phyloP scores from a whole-genome alignment of 2,113 vertebrate genomes.

The Hipposideros armiger region DNA sequence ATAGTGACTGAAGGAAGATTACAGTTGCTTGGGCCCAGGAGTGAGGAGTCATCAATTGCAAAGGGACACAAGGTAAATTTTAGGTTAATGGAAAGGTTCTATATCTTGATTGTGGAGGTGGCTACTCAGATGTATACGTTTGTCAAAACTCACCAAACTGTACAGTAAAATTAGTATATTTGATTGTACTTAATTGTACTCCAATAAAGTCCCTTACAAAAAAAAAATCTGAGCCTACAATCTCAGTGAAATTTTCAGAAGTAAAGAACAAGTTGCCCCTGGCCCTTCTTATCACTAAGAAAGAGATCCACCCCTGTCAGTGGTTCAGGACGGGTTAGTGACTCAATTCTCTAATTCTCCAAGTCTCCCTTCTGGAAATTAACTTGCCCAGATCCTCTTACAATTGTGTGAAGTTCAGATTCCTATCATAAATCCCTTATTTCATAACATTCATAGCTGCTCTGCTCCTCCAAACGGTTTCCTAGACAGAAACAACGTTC shows the following conservation, averaged over 20 bases:
- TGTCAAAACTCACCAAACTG: conserved; percentile 32
- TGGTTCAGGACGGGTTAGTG: neutral
- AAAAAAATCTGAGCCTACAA: neutral
- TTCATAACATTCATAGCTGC: neutral
- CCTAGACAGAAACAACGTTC: neutral
- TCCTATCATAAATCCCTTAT: neutral
- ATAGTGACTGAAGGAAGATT: neutral
- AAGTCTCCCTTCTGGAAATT: neutral
- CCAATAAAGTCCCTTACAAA: neutral
- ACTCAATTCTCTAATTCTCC: neutral
- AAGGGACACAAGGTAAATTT: neutral
- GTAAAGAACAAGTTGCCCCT: neutral
- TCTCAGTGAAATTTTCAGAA: neutral
- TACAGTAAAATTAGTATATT: neutral
- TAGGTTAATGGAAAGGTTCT: neutral
- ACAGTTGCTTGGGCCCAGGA: neutral
- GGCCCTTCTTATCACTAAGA: neutral
- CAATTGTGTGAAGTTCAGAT: neutral
- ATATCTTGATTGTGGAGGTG: neutral
- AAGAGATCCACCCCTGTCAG: neutral
- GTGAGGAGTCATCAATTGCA: neutral
- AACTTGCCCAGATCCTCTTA: neutral
- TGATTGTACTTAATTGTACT: neutral
- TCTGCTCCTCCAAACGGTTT: neutral
- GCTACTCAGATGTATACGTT: neutral